These are phyloP conservation scores for Gallinago paraguaiae DNA, from an alignment of 2,113 vertebrate species.

Conservation along the genomic window DNA sequence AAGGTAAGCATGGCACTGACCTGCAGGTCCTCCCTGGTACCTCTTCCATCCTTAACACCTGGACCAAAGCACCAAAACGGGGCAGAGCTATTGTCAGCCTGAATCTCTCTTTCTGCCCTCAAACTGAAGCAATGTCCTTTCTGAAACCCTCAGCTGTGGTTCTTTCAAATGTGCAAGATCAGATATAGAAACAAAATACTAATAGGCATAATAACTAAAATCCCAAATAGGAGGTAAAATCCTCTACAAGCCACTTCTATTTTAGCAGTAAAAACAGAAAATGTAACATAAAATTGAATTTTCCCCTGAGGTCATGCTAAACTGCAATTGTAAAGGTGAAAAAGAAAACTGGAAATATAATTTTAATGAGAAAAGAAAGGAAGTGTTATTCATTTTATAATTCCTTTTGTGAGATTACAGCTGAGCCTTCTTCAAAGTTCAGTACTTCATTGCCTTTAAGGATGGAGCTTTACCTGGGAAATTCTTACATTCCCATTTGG, in stretches of 20 bases:
- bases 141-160: not conserved
- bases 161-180: not conserved
- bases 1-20: constrained; percentile 63
- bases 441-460: not conserved
- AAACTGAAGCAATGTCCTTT: not conserved
- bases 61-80: not conserved
- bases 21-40: not conserved
- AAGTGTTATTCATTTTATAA: constrained; percentile 31
- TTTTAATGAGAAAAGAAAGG: constrained; percentile 40
- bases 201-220: not conserved
- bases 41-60: not conserved
- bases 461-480: not conserved
- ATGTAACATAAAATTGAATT: constrained; percentile 33
- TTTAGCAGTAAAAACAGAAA: constrained; percentile 27
- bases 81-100: not conserved
- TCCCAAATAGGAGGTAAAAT: constrained; percentile 4
- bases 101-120: not conserved
- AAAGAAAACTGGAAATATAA: constrained; percentile 41
- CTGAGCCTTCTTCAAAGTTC: not conserved
- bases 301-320: not conserved
- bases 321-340: not conserved
- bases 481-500: not conserved
- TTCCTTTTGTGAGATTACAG: not conserved
- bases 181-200: not conserved
- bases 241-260: not conserved